Conservation (phyloP, 2,797 vertebrate species). For the Xenops minutus region DNA sequence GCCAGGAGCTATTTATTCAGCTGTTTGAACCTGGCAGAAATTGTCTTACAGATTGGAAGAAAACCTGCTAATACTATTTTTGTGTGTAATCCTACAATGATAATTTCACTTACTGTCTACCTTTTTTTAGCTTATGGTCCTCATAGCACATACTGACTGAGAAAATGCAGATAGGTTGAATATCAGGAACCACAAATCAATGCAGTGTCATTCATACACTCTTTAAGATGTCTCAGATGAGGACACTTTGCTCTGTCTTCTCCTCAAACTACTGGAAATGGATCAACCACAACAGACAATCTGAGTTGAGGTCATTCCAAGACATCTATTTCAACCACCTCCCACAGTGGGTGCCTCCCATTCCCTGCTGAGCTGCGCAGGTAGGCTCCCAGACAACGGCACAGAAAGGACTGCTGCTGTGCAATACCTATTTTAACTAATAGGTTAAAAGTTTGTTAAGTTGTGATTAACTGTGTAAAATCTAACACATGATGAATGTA, state of each 20-base stretch:
- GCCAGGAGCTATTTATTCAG: slow-evolving; percentile 41
- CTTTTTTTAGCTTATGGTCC: background rate
- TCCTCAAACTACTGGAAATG: background rate
- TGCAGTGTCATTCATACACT: fast-evolving
- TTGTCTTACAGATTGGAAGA: background rate
- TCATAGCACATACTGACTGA: background rate
- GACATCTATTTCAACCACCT: background rate
- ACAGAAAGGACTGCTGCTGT: slow-evolving; percentile 5
- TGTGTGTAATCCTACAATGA: background rate
- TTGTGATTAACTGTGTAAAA: slow-evolving; percentile 59
- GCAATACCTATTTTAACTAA: slow-evolving; percentile 46
- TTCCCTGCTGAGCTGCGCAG: background rate
- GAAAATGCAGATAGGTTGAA: background rate
- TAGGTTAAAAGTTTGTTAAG: slow-evolving; percentile 67
- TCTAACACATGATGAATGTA: slow-evolving; percentile 61
- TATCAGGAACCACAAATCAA: background rate
- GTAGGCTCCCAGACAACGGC: background rate
- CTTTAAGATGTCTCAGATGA: background rate
- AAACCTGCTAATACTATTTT: background rate
- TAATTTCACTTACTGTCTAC: background rate
- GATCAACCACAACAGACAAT: background rate
- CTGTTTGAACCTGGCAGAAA: slow-evolving; percentile 20
- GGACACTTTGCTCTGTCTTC: background rate
- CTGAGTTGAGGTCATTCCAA: background rate
- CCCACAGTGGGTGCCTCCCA: background rate